phyloP scores from a whole-genome alignment of 2,888 invertebrate genomes.

The Drosophila flavopinicola region DNA sequence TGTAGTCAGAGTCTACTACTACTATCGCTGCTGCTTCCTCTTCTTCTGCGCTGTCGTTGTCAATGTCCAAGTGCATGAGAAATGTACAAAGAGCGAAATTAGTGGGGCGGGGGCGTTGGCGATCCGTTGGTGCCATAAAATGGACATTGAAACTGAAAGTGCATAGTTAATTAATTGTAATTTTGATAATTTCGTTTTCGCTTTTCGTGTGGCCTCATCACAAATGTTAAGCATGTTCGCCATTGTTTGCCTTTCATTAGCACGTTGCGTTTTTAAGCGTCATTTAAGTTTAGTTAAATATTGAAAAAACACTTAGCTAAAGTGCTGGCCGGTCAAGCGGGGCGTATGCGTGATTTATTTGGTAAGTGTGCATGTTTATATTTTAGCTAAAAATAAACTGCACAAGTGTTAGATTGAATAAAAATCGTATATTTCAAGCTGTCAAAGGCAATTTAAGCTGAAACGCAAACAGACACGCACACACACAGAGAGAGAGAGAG shows the following conservation, averaged over 20 bases:
- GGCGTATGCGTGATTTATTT: conserved; percentile 33
- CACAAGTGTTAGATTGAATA: conserved; percentile 63
- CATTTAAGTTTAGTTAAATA: conserved; percentile 23
- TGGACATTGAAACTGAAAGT: conserved; percentile 61
- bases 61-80: conserved; percentile 55
- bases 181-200: conserved; percentile 49
- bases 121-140: background rate
- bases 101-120: background rate
- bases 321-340: conserved; percentile 30
- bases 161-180: conserved; percentile 49
- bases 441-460: conserved; percentile 70
- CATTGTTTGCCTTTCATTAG: conserved; percentile 5
- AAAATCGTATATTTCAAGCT: conserved; percentile 66
- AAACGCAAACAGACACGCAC: conserved; percentile 52
- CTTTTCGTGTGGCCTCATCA: conserved; percentile 29
- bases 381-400: conserved; percentile 39
- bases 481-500: no score
- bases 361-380: background rate
- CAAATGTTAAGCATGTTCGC: conserved; percentile 27
- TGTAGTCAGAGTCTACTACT: conserved; percentile 7
- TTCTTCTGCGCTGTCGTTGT: conserved; percentile 3
- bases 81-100: conserved; percentile 44
- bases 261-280: conserved; percentile 15
- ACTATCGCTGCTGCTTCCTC: background rate
- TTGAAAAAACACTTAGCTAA: conserved; percentile 39